Evolutionary conservation across 2,888 invertebrate genomes (phyloP), one percentile per base, ranked within the genome.

Genomic region (Pachymerium ferrugineum): DNA sequence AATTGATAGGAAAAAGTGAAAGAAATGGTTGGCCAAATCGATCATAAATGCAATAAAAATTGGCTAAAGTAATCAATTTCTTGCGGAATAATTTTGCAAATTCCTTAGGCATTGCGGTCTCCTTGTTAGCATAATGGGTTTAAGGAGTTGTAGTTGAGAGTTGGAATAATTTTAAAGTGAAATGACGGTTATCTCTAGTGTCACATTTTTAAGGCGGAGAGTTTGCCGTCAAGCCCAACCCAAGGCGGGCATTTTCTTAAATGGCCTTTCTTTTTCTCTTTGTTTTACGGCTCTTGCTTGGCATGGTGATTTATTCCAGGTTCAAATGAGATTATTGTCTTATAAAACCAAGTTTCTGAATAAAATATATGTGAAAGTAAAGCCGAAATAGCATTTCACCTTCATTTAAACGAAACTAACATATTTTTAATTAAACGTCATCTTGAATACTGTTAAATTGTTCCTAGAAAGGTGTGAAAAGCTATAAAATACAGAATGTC

Each of bases 71-170:
- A 62, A 62, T 62, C 62, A 62, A 62, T 62, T 62, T 28, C 62
- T 62, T 25, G 62, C 62, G 28, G 62, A 62, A 62, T 62, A 62
- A 62, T 62, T 62, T 25, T 62, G 62, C 62, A 62, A 62, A 62
- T 62, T 62, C 28, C 28, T 25, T 25, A 62, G 28, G 12, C 62
- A 12, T 28, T 28, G 28, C 10, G 62, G 62, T 62, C 62, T 62
- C 10, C 62, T 22, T 62, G 22, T 62, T 62, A 62, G 62, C 54
- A 2, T 38, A 38, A 38, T 54, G 25, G 38, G 38, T 38, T 25
- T 28, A 10, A 25, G n/a, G 14, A 1, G 28, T 38, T 38, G 16
- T n/a, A 16, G 38, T 14, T n/a, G 16, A 16, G 16, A 38, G 38
- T 3, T 3, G 38, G 38, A 38, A 38, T n/a, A 38, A 38, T 38